A percentile compares a stretch with the other conserved stretches of the same genome.
These are phyloP conservation scores for Pelvicachromis taeniatus DNA, from an alignment of 2,113 vertebrate species.

Conservation along the genomic window DNA sequence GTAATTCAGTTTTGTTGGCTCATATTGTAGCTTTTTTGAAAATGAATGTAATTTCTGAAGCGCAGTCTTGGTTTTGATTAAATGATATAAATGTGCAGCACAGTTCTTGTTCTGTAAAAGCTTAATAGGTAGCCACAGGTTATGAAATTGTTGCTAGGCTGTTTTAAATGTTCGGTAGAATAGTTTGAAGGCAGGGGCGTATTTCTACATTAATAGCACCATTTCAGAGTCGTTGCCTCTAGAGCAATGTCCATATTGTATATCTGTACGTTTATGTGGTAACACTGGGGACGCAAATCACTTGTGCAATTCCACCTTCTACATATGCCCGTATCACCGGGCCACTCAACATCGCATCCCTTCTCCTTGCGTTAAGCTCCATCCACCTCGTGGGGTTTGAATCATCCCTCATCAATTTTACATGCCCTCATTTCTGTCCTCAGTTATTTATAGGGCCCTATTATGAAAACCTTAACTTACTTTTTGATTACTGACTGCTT, in stretches of 20 bases:
- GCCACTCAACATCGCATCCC: conserved; percentile 29
- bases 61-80: not conserved
- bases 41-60: not conserved
- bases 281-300: not conserved
- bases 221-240: not conserved
- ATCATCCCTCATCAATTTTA: conserved; percentile 71
- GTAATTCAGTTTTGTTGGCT: not conserved
- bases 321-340: not conserved
- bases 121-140: not conserved
- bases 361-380: conserved; percentile 23
- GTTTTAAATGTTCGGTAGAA: not conserved
- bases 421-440: conserved; percentile 68
- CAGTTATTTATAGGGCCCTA: conserved; percentile 72
- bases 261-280: not conserved
- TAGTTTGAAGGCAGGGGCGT: not conserved
- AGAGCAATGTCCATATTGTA: not conserved
- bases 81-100: not conserved
- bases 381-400: conserved; percentile 53
- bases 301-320: not conserved
- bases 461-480: conserved; percentile 74
- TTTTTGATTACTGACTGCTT: conserved; percentile 70
- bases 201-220: not conserved
- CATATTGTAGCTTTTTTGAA: not conserved
- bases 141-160: not conserved
- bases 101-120: not conserved